Conservation (phyloP, 1,140 invertebrate species). For the Euschistus heros region DNA sequence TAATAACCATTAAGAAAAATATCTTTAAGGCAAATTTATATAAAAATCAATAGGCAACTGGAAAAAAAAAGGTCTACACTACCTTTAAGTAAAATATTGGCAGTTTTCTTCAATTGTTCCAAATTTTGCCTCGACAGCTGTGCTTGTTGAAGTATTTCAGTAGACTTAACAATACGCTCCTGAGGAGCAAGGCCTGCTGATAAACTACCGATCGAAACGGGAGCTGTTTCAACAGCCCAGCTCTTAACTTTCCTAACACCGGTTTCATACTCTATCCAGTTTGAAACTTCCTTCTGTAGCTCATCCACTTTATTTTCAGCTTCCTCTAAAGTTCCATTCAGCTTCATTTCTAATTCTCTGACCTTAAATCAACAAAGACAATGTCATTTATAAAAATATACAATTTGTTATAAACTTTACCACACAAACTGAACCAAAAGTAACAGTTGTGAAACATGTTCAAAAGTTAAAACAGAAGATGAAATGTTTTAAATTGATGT, state of each 20-base stretch:
- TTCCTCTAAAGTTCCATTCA: slow-evolving; percentile 19
- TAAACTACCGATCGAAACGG: slow-evolving; percentile 19
- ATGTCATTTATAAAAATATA: too few relatives aligned
- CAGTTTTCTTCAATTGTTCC: slow-evolving; percentile 9
- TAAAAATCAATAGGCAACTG: too few relatives aligned
- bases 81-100: slow-evolving; percentile 12
- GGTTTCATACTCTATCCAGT: slow-evolving; percentile 22
- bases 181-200: slow-evolving; percentile 12
- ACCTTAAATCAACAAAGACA: slow-evolving; percentile 13
- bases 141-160: slow-evolving; percentile 7
- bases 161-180: slow-evolving; percentile 8
- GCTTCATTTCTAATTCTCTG: slow-evolving; percentile 17
- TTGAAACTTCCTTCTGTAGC: slow-evolving; percentile 22
- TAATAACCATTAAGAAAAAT: too few relatives aligned
- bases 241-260: slow-evolving; percentile 20
- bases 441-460: too few relatives aligned
- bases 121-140: neutral
- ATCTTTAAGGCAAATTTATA: too few relatives aligned
- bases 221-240: slow-evolving; percentile 26
- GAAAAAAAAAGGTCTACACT: too few relatives aligned
- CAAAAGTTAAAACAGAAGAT: too few relatives aligned
- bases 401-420: too few relatives aligned
- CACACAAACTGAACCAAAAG: too few relatives aligned
- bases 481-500: too few relatives aligned
- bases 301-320: slow-evolving; percentile 22